phyloP scores from a whole-genome alignment of 2,113 vertebrate genomes.

The Morone saxatilis region DNA sequence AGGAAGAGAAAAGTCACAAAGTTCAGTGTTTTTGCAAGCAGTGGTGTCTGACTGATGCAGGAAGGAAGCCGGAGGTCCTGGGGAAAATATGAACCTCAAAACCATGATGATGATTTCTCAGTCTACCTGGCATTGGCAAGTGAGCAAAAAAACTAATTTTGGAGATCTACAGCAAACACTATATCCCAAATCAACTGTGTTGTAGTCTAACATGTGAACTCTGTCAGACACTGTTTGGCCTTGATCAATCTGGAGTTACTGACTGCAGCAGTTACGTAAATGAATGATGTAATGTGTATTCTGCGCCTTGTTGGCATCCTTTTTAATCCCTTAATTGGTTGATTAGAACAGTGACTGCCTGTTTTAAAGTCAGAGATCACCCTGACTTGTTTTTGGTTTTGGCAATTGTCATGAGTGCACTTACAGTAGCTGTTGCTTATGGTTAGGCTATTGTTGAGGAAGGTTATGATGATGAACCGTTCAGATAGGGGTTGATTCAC shows the following conservation, averaged over 20 bases:
- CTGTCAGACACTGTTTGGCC: background rate
- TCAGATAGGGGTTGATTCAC: background rate
- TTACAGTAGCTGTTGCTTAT: background rate
- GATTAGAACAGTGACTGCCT: constrained; percentile 11
- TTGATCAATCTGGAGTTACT: background rate
- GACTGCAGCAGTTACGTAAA: background rate
- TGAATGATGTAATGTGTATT: constrained; percentile 37
- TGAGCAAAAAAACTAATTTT: too few relatives aligned
- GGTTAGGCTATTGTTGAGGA: too few relatives aligned
- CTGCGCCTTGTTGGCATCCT: constrained; percentile 14
- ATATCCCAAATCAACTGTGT: background rate
- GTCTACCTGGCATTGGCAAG: too few relatives aligned
- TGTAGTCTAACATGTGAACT: background rate
- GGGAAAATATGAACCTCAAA: too few relatives aligned
- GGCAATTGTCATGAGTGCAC: background rate
- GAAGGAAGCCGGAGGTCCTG: too few relatives aligned
- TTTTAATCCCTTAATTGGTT: constrained; percentile 44
- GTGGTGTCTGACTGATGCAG: too few relatives aligned
- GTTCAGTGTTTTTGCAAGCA: too few relatives aligned
- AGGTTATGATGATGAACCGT: too few relatives aligned
- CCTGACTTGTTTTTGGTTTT: constrained; percentile 24
- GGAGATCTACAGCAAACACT: too few relatives aligned
- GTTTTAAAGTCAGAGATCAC: constrained; percentile 29
- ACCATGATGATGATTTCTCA: too few relatives aligned
- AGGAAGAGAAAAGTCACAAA: too few relatives aligned